Evolutionary conservation across 2,113 vertebrate species (phyloP).

Genomic region (Cromileptes altivelis): DNA sequence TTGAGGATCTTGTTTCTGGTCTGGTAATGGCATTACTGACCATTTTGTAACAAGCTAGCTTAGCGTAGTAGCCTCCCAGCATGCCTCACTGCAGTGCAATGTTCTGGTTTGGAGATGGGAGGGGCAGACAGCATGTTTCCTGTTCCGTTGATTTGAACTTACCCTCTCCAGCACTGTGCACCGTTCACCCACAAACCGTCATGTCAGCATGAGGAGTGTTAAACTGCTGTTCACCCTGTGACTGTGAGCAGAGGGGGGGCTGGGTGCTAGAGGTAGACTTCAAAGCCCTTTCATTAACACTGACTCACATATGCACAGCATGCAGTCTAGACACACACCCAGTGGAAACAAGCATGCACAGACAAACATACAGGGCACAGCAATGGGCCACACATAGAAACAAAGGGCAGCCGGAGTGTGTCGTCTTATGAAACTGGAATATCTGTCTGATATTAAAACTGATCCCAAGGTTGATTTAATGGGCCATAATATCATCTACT

Average conservation of each 20-base stretch:
- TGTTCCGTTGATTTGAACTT: too few relatives aligned
- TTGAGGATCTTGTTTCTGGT: too few relatives aligned
- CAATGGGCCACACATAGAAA: slow-evolving; percentile 1
- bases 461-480: background rate
- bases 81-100: too few relatives aligned
- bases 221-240: background rate
- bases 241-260: background rate
- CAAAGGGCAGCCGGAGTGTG: background rate
- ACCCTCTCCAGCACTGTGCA: background rate
- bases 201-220: background rate
- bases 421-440: background rate
- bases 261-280: background rate
- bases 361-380: background rate
- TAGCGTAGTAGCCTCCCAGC: too few relatives aligned
- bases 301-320: slow-evolving; percentile 41
- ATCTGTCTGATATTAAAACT: background rate
- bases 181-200: background rate
- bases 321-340: slow-evolving; percentile 24
- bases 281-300: slow-evolving; percentile 49
- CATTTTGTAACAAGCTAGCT: too few relatives aligned
- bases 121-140: too few relatives aligned
- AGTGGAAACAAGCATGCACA: background rate
- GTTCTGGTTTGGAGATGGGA: too few relatives aligned
- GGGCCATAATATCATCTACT: background rate
- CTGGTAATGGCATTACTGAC: too few relatives aligned